phyloP scores from a whole-genome alignment of 2,888 invertebrate species.

The Brachylomia viminalis region DNA sequence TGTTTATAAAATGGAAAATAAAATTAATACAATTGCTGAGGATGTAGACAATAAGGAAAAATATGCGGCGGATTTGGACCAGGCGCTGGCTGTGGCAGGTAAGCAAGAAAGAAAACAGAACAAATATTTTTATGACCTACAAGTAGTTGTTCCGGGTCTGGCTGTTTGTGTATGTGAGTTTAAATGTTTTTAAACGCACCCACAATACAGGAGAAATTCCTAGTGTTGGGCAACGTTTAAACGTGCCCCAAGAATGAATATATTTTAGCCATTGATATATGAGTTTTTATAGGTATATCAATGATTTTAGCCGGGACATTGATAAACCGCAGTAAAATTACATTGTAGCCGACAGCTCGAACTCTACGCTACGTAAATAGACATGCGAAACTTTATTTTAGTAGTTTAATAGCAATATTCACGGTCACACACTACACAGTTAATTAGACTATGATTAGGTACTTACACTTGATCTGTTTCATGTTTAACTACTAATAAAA shows the following conservation, averaged over 20 bases:
- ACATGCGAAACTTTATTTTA: background rate
- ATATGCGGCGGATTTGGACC: slow-evolving; percentile 79
- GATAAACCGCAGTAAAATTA: background rate
- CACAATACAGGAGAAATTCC: too few species aligned
- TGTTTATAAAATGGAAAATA: slow-evolving; percentile 67
- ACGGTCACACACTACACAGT: background rate
- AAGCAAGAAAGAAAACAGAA: slow-evolving; percentile 13
- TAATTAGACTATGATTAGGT: background rate
- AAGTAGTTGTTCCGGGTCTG: too few species aligned
- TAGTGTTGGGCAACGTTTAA: too few species aligned
- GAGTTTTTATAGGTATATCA: too few species aligned
- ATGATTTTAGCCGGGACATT: background rate
- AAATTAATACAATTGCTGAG: slow-evolving; percentile 74
- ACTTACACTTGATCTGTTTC: background rate
- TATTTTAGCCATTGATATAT: too few species aligned
- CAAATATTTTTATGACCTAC: too few species aligned
- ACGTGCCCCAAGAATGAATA: background rate
- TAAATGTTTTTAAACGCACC: too few species aligned
- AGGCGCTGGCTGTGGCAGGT: slow-evolving; percentile 79
- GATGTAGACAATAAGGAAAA: slow-evolving; percentile 69
- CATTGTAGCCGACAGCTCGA: slow-evolving; percentile 4
- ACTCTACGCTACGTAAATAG: slow-evolving; percentile 22
- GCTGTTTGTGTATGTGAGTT: too few species aligned
- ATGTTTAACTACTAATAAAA: background rate
- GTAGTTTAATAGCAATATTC: slow-evolving; percentile 22